These are phyloP conservation scores for Eristalis pertinax DNA, from an alignment of 2,888 invertebrate genomes.

Conservation along the genomic window DNA sequence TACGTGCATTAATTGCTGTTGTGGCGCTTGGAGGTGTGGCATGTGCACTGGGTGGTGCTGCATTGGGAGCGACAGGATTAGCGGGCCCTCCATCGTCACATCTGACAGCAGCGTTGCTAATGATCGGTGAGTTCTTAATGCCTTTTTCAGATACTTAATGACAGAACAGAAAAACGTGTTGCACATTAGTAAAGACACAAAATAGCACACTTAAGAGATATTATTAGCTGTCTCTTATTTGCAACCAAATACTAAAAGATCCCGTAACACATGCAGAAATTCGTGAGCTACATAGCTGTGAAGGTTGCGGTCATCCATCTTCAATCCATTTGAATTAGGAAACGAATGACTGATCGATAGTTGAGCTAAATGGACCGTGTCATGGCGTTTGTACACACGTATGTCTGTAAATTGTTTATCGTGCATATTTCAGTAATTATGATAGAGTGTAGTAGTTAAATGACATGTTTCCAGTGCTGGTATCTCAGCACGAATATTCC, in stretches of 20 bases:
- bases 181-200: too few relatives aligned
- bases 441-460: not conserved
- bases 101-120: conserved; percentile 80
- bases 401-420: not conserved
- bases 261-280: not conserved
- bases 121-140: conserved; percentile 79
- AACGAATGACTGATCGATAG: not conserved
- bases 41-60: conserved; percentile 81
- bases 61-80: conserved; percentile 80
- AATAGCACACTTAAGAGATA: not conserved
- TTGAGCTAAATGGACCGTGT: not conserved
- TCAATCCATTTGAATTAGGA: not conserved
- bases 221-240: not conserved
- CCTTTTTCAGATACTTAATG: not conserved
- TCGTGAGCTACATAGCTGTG: not conserved
- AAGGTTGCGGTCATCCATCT: not conserved
- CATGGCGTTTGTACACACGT: not conserved
- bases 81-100: conserved; percentile 81
- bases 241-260: not conserved
- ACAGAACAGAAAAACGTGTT: not conserved
- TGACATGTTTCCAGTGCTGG: not conserved
- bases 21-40: conserved; percentile 81
- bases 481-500: too few relatives aligned
- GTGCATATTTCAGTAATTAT: not conserved
- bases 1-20: conserved; percentile 81